Base-by-base conservation (phyloP, 2,888 invertebrate species). In the Aelia acuminata region DNA sequence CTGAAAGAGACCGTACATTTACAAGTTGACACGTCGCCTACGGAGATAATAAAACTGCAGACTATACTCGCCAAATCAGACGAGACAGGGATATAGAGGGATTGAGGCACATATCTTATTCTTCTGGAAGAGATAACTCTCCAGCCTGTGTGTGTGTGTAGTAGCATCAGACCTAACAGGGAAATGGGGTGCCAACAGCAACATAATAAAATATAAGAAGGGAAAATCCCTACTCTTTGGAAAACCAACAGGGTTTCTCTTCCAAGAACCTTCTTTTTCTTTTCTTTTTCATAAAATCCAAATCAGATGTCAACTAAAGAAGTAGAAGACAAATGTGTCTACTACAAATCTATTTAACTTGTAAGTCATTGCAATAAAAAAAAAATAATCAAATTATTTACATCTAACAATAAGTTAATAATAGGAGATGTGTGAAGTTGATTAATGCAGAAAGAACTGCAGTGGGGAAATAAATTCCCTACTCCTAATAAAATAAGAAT, bases 171-270 rank as follows among this genome's bases (percentile, higher is more conserved):
- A 22, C 80, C 80, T 43, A 47, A 39, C 80, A 80, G 43, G 80
- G 80, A 80, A 80, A 80, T 80, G 80, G 43, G 22, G 13, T 80
- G 43, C 43, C 80, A 80, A 4, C 22, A 43, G 80, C n/a, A 80
- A 80, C 80, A 80, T 80, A 80, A 80, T 80, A 80, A 80, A 80
- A 80, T 80, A 80, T 80, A 80, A 80, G 80, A 80, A 43, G 8
- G 80, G 43, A 80, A 80, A 80, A 80, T 80, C 80, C 80, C 22
- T 39, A 22, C 43, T 80, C 80, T 80, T 80, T 80, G n/a, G 43
- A 80, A 80, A 80, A 80, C 39, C 39, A 80, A 80, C 63, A 70
- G 57, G 5, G n/a, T 18, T 7, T 70, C 63, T 70, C 7, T 35
- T 70, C 63, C 31, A 35, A 18, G 20, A 35, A 35, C 18, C 35